Base-by-base conservation (phyloP, 2,797 vertebrate species). In the Peromyscus nudipes region DNA sequence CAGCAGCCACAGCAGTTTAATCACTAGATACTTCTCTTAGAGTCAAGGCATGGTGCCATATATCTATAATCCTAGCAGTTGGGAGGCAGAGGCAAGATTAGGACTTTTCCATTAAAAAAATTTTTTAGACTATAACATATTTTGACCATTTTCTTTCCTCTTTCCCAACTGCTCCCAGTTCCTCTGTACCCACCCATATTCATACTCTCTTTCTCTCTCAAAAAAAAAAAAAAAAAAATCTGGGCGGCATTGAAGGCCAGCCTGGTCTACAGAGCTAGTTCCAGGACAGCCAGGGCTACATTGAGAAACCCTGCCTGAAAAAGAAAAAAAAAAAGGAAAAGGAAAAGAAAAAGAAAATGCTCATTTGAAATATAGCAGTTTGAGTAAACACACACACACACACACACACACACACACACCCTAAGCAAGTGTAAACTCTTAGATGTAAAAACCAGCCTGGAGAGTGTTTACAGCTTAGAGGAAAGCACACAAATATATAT, bases 351-450 rank as follows among this genome's bases (percentile, higher is more conserved):
- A 60, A 37, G 1, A 73, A 73, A 73, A 77, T 17, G 29, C 46
- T 49, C 43, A 49, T 49, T 43, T 85, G 83, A 67, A 67, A 85
- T 67, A 34, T 14, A n/a, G 2, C 60, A n/a, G 40, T 34, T 31
- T 31, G 60, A 43, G 43, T 43, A 43, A 43, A 29, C 17, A 55
- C 55, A 79, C 67, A n/a, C 31, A 71, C 10, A 29, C 27, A 55
- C 52, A 55, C 55, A 29, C 31, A 71, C 10, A 29, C 27, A 55
- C 52, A 55, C 55, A 92, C 49, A 3, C 85, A n/a, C 73, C 14
- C 65, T 80, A 92, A 93, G 14, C n/a, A 95, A 95, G 52, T 37
- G 2, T 84, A 92, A 92, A 91, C 86, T 88, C 29, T 37, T 79
- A 3, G 55, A 11, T 87, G 7, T 49, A 11, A 90, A 34, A n/a